These are phyloP conservation scores for Stictocephala bisonia DNA, from an alignment of 2,888 invertebrate genomes.

Conservation along the genomic window DNA sequence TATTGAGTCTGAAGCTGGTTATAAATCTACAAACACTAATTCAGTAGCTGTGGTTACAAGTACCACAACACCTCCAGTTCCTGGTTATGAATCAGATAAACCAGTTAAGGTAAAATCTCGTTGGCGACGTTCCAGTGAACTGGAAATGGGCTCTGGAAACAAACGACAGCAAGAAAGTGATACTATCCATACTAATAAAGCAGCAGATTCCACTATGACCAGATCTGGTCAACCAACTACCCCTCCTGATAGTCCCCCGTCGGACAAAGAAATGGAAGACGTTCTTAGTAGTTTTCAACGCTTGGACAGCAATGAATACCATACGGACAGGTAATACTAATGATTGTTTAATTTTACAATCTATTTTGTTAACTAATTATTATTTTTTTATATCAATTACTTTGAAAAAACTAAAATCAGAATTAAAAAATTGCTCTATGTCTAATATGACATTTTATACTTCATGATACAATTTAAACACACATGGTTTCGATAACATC, in stretches of 20 bases:
- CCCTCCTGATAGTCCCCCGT: slow-evolving; percentile 47
- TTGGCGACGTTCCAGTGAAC: slow-evolving; percentile 80
- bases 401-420: slow-evolving; percentile 2
- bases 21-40: background rate
- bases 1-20: slow-evolving; percentile 30
- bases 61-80: slow-evolving; percentile 59
- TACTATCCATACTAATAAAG: slow-evolving; percentile 9
- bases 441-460: no score
- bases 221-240: slow-evolving; percentile 45
- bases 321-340: slow-evolving; percentile 75
- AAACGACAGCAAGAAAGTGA: slow-evolving; percentile 49
- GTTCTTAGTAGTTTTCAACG: slow-evolving; percentile 81
- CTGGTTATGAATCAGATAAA: slow-evolving; percentile 64
- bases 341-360: slow-evolving; percentile 20
- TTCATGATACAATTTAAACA: no score
- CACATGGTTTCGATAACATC: no score
- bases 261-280: slow-evolving; percentile 68
- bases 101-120: slow-evolving; percentile 84
- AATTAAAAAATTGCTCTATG: no score
- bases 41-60: slow-evolving; percentile 49
- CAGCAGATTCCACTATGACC: background rate
- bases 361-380: no score
- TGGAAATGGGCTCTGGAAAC: slow-evolving; percentile 70
- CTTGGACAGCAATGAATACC: slow-evolving; percentile 87
- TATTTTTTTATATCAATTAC: no score